Base-by-base conservation (phyloP, 2,888 invertebrate genomes). In the Apodemia zela region DNA sequence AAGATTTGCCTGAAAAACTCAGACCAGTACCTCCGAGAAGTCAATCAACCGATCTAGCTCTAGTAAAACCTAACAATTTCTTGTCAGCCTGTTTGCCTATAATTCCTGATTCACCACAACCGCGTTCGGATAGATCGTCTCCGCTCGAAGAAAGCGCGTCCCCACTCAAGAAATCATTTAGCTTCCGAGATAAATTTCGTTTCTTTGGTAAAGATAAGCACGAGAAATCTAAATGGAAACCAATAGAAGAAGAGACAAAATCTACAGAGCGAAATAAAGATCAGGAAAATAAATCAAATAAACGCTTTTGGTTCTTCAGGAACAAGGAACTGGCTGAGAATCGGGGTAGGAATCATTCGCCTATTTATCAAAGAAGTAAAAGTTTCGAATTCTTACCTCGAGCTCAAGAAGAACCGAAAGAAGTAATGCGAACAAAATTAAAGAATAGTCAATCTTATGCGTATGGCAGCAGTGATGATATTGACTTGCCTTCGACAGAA, bases 371-470 rank as follows among this genome's bases (percentile, higher is more conserved):
- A 67, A 75, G 91, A 45, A 92, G 91, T 68, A 91, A 91, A 65
- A 92, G 91, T 71, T 92, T 90, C 60, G 91, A 91, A 68, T 91
- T 89, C 63, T 73, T 91, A 0, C 91, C 91, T 0, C 78, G 79
- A 77, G 85, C 89, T 0, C 71, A 81, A 51, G 79, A 81, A 63
- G 80, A 82, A 5, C 76, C 77, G 0, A 76, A 76, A 42, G 73
- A 73, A 10, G 75, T 72, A 15, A 68, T 64, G 4, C 70, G 68
- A 21, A 68, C 72, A 17, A 71, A 67, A 11, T 35, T 77, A 7
- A 67, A 75, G 42, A 85, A 81, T 29, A 81, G 79, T 61, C 73
- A 78, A 18, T 89, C 89, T 0, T 85, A 79, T 63, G 73, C 80
- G 1, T 87, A 79, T 62, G 87, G 84, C 1, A 89, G 86, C 63